phyloP scores from a whole-genome alignment of 1,140 invertebrate genomes.

The Aphis craccivora region DNA sequence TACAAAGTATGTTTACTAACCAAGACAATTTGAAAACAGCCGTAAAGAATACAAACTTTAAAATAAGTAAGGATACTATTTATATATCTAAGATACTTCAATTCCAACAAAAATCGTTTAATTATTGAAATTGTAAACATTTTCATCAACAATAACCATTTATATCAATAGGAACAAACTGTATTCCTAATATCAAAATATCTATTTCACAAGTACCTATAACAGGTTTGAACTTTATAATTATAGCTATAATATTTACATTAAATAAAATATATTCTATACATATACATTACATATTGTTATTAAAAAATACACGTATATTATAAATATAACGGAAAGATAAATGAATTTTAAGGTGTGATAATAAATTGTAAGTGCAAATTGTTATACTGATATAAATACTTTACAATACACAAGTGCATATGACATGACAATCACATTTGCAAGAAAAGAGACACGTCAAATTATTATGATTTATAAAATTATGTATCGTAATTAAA shows the following conservation, averaged over 20 bases:
- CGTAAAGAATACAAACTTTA: not conserved
- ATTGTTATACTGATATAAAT: not conserved
- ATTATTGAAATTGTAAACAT: too few species aligned
- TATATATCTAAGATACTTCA: not conserved
- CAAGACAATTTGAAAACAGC: not conserved
- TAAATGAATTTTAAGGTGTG: not conserved
- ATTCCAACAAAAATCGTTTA: not conserved
- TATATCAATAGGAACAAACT: not conserved
- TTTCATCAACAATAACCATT: not conserved
- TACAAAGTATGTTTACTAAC: not conserved
- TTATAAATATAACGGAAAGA: not conserved
- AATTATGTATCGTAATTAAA: too few species aligned
- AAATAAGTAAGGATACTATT: not conserved
- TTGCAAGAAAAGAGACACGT: not conserved
- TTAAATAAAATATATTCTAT: not conserved
- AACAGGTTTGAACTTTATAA: not conserved
- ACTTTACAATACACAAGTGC: not conserved
- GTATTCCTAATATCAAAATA: too few species aligned
- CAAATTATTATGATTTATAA: not conserved
- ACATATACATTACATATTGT: not conserved
- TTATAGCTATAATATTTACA: not conserved
- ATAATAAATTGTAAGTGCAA: not conserved
- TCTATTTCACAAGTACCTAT: not conserved
- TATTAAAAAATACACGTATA: not conserved
- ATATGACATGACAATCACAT: not conserved